Evolutionary conservation across 1,140 invertebrate species (phyloP), one percentile per base, ranked within the genome.

Genomic region (Oedothorax gibbosus): DNA sequence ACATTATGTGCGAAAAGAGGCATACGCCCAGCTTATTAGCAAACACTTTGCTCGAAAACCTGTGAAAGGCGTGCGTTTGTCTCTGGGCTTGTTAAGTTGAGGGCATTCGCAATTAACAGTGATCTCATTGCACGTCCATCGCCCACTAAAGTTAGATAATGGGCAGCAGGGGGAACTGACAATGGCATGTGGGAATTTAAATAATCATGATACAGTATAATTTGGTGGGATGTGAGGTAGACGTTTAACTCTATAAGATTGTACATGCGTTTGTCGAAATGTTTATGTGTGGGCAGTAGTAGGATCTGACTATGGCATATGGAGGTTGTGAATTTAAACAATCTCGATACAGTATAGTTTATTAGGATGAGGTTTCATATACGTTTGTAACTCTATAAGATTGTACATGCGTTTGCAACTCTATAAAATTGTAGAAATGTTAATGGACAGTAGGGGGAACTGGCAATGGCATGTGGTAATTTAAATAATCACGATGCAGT

Each of bases 131-230:
- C 7, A 50, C 35, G 60, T 64, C n/a, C 15, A 20, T 64, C 60
- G n/a, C 60, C 60, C 20, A 64, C 60, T 64, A 64, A 64, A 64
- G 35, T 20, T 50, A 20, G 66, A 69, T 69, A 69, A 69, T 69
- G 66, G 51, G 51, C 35, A 69, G 51, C 11, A 21, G n/a, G 15
- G 60, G 60, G 51, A 20, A 69, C 15, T 49, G 66, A 8, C 51
- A 69, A 69, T 69, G 66, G 51, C 7, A n/a, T 50, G 14, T 21
- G 66, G 49, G 9, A 35, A 35, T 35, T 35, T 35, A 35, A 35
- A 35, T 35, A 35, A 35, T 35, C 35, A 35, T 5, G 35, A 35
- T 35, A 35, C 35, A 35, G 35, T 35, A 35, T 35, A 35, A 35
- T 35, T 35, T 35, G 35, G 35, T 5, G 35, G 5, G 35, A 2